phyloP scores from a whole-genome alignment of 2,888 invertebrate genomes.

The Arrhopalites spinosus region DNA sequence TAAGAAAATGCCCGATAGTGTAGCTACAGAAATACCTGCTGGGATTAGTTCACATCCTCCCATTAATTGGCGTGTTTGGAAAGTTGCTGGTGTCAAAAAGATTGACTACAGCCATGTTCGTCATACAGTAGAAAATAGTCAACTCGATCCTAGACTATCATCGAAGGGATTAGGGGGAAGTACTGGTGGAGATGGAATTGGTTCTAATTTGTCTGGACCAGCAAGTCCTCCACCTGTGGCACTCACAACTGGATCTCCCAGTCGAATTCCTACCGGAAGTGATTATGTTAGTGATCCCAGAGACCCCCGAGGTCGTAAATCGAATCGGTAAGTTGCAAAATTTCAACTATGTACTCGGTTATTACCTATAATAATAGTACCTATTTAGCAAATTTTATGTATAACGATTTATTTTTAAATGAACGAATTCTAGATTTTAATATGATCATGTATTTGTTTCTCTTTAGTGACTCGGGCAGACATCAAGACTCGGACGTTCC shows the following conservation, averaged over 20 bases:
- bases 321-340: too few species aligned
- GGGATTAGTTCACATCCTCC: constrained; percentile 78
- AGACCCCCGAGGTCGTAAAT: background rate
- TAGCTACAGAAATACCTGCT: constrained; percentile 85
- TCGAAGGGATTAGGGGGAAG: constrained; percentile 38
- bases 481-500: background rate
- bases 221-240: constrained; percentile 38
- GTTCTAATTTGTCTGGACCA: constrained; percentile 32
- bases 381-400: too few species aligned
- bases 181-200: too few species aligned
- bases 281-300: constrained; percentile 38
- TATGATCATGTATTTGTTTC: too few species aligned
- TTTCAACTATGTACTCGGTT: too few species aligned
- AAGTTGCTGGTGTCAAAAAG: constrained; percentile 69
- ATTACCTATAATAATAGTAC: too few species aligned
- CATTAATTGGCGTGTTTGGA: constrained; percentile 69
- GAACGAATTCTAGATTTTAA: too few species aligned
- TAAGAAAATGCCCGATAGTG: constrained; percentile 68
- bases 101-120: constrained; percentile 73
- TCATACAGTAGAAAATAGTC: constrained; percentile 41
- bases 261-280: constrained; percentile 32
- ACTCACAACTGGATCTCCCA: constrained; percentile 8
- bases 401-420: too few species aligned
- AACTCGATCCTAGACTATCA: constrained; percentile 74
- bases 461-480: background rate